A percentile compares a stretch with the other conserved stretches of the same genome.
phyloP scores from a whole-genome alignment of 2,888 invertebrate species.

The Tricholauxania praeusta region DNA sequence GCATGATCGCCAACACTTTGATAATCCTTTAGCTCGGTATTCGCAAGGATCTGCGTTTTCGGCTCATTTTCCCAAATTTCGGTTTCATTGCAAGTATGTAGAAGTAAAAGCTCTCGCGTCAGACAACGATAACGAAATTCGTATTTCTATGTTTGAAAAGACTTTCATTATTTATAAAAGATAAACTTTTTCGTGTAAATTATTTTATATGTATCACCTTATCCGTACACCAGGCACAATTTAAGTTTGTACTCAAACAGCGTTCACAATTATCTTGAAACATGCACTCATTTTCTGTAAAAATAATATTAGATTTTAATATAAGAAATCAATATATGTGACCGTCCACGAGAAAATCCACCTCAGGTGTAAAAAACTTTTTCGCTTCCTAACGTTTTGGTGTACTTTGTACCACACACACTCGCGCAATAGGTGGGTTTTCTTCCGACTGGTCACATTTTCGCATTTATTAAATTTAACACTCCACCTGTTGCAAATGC shows the following conservation, averaged over 20 bases:
- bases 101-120: slow-evolving; percentile 53
- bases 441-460: no score
- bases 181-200: no score
- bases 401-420: no score
- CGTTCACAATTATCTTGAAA: slow-evolving; percentile 61
- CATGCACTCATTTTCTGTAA: slow-evolving; percentile 57
- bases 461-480: not conserved
- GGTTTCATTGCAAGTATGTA: slow-evolving; percentile 53
- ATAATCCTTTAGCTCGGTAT: slow-evolving; percentile 60
- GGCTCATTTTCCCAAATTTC: slow-evolving; percentile 61
- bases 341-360: no score
- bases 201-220: slow-evolving; percentile 52
- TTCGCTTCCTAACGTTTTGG: no score
- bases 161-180: not conserved
- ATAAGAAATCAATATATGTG: no score
- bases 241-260: slow-evolving; percentile 56
- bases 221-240: slow-evolving; percentile 67
- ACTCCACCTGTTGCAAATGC: no score
- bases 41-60: slow-evolving; percentile 48
- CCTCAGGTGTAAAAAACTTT: no score
- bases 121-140: slow-evolving; percentile 58
- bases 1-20: slow-evolving; percentile 62
- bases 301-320: not conserved
- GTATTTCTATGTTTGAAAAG: slow-evolving; percentile 50
- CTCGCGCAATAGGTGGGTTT: no score